These are phyloP conservation scores for Coluber constrictor DNA, from an alignment of 2,797 vertebrate species.

Conservation along the genomic window DNA sequence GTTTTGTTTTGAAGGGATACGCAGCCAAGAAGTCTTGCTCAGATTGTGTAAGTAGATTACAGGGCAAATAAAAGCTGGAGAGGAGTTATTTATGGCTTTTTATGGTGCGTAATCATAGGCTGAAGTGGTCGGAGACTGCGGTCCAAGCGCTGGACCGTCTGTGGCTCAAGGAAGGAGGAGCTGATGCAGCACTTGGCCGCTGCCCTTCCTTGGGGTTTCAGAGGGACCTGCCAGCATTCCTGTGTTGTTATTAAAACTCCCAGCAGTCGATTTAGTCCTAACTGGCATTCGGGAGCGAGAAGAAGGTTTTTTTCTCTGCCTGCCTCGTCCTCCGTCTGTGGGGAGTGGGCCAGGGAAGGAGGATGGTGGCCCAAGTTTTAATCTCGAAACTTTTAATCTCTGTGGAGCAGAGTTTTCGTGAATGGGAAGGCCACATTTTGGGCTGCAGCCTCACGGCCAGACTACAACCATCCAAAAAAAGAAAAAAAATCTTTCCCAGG, in stretches of 20 bases:
- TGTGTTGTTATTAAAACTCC: not conserved
- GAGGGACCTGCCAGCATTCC: constrained; percentile 21
- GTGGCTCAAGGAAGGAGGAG: constrained; percentile 18
- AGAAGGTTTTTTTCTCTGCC: too few species aligned
- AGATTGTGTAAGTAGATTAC: not conserved
- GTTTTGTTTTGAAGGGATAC: not conserved
- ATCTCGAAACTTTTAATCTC: not conserved
- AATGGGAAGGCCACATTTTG: too few species aligned
- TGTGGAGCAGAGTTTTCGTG: not conserved
- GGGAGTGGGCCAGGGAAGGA: not conserved
- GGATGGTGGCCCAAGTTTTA: not conserved
- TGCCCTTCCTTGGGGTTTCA: constrained; percentile 12
- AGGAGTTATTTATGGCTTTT: constrained; percentile 33
- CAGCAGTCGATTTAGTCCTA: not conserved
- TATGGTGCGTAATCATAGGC: constrained; percentile 13
- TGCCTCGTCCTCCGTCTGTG: not conserved
- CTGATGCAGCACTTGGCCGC: constrained; percentile 9
- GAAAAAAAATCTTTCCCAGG: not conserved
- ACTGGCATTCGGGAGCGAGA: not conserved
- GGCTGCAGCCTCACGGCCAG: too few species aligned
- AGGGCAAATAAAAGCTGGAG: constrained; percentile 1
- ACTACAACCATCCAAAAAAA: not conserved
- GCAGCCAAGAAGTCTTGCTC: not conserved
- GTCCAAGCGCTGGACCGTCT: not conserved
- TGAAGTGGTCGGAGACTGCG: not conserved